Base-by-base conservation (phyloP, 2,888 invertebrate species). In the Pinctada fucata region DNA sequence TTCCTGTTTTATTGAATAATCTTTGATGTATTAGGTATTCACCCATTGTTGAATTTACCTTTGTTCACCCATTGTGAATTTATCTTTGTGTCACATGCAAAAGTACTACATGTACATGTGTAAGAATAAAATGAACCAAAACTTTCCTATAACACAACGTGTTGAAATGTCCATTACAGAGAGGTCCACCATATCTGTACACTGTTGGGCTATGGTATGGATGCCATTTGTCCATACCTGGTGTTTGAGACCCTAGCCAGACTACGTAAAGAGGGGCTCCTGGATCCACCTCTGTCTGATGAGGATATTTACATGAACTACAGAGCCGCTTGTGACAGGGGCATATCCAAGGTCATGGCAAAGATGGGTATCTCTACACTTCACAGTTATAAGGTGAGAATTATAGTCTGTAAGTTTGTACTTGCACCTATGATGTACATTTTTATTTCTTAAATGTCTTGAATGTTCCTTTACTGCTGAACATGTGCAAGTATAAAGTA, bases 301-400 rank as follows among this genome's bases (percentile, higher is more conserved):
- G 95, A 96, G 4, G 94, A 95, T 76, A 96, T 99, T 84, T 91
- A 91, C 86, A 88, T 94, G 93, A 95, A 98, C 86, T 99, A 98
- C 93, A 95, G 97, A 66, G 96, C 96, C 84, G 97, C 99, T 65
- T 96, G 97, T 91, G 97, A 97, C 89, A 95, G 97, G 0, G 98
- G 98, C 72, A 96, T 97, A 86, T 95, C 96, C 72, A 97, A 97
- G 93, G 97, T 92, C 58, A 99, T 99, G 99, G 99, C 99, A 3
- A 99, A 99, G 93, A 99, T 99, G 99, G 99, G 99, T 78, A 99
- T 99, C 91, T 98, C 98, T 78, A 99, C 99, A 0, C 94, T 99
- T 65, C 99, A 99, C 92, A 99, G 98, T 0, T 99, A 99, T 93
- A 99, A 99, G 94, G 93, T 93, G 75, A 58, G 58, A 58, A 6